Base-by-base conservation (phyloP, 2,113 vertebrate species). In the Vombatus ursinus region DNA sequence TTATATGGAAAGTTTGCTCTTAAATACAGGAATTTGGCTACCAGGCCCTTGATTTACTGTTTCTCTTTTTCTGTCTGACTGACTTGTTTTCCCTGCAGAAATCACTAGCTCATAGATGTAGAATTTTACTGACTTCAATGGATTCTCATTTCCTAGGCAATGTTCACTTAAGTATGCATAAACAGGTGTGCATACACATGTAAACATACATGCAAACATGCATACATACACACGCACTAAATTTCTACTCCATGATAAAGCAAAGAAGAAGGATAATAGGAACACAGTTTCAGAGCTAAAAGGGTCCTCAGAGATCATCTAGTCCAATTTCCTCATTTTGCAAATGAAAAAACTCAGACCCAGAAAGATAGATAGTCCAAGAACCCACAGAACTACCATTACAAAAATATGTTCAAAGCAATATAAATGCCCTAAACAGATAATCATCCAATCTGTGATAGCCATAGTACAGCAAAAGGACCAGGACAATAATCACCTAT, bases 91-190 rank as follows among this genome's bases (percentile, higher is more conserved):
- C 6, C 37, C n/a, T 84, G 31, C 44, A 84, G 16, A 44, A 84
- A 84, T 84, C 16, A 84, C n/a, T 84, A 8, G 1, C 90, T 92
- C 51, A 95, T 0, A 52, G 47, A 95, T 91, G 16, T 0, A 95
- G 50, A 37, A 51, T 92, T 95, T 92, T 92, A 53, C 25, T 77
- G 5, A 92, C 90, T 95, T 19, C 44, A 50, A 37, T 31, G 91
- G 11, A 53, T 52, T 92, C 50, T 92, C 61, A 94, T 92, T 95
- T 92, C 48, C 28, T 94, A 92, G 48, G 52, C 2, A 92, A 51
- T 90, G 11, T 50, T 50, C 3, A 49, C 37, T 61, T 92, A 12
- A 3, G 51, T 48, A 4, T 51, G 52, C 51, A 28, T 91, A 49
- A 94, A 90, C 44, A 52, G 16, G 52, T n/a, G 54, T 12, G 50